Evolutionary conservation across 1,140 invertebrate genomes (phyloP).

Genomic region (Triops longicaudatus): DNA sequence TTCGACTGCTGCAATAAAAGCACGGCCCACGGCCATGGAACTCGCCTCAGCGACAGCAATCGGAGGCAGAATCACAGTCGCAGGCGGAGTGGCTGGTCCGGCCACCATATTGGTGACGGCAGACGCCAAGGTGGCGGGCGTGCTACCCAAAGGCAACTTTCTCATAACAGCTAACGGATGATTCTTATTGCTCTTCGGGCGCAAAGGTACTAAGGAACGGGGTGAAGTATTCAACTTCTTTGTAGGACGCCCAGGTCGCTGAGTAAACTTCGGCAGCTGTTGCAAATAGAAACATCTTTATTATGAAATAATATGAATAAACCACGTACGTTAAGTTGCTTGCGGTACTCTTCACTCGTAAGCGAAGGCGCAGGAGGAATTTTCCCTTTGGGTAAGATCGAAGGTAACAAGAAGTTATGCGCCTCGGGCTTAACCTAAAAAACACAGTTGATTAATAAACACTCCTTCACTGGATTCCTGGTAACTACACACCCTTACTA

Average conservation of each 20-base stretch:
- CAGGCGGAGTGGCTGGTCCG: neutral
- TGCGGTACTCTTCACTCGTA: neutral
- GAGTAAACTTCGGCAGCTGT: conserved; percentile 1
- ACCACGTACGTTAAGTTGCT: neutral
- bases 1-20: neutral
- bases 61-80: neutral
- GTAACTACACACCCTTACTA: no score
- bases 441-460: neutral
- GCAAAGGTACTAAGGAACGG: conserved; percentile 3
- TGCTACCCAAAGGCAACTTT: neutral
- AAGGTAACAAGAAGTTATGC: neutral
- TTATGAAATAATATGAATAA: no score
- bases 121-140: neutral
- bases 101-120: neutral
- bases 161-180: conserved; percentile 11
- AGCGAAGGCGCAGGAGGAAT: neutral
- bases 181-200: conserved; percentile 6
- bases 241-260: neutral
- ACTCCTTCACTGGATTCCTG: neutral
- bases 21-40: neutral
- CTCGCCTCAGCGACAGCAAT: neutral
- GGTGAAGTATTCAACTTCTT: conserved; percentile 12
- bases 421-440: neutral
- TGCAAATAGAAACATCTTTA: no score
- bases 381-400: neutral